phyloP scores from a whole-genome alignment of 2,888 invertebrate genomes.

The Microplitis deprimator region DNA sequence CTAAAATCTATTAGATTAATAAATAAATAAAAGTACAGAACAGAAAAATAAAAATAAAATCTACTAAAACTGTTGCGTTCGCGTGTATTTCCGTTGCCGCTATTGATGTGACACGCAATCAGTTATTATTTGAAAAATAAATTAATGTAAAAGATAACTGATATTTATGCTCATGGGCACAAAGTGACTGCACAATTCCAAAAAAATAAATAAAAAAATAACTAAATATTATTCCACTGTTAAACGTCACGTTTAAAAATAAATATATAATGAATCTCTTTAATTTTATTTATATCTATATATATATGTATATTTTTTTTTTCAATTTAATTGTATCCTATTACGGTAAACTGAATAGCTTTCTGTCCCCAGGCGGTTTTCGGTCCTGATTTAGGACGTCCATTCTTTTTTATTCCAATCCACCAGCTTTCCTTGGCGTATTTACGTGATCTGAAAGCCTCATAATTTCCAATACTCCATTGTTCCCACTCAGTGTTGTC shows the following conservation, averaged over 20 bases:
- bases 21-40: not conserved
- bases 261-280: slow-evolving; percentile 6
- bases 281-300: not conserved
- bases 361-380: slow-evolving; percentile 75
- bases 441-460: slow-evolving; percentile 75
- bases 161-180: slow-evolving; percentile 28
- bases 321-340: slow-evolving; percentile 49
- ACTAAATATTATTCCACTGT: slow-evolving; percentile 9
- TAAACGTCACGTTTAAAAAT: slow-evolving; percentile 26
- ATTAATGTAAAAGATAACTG: not conserved
- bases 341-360: slow-evolving; percentile 75
- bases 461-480: slow-evolving; percentile 73
- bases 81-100: slow-evolving; percentile 13
- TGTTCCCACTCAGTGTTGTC: slow-evolving; percentile 75
- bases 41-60: slow-evolving; percentile 8
- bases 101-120: slow-evolving; percentile 5
- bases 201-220: slow-evolving; percentile 18
- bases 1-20: not conserved
- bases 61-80: slow-evolving; percentile 18
- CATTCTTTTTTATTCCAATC: slow-evolving; percentile 76
- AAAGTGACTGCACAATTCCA: slow-evolving; percentile 37
- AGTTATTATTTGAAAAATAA: not conserved
- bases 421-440: slow-evolving; percentile 76
- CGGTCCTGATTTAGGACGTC: slow-evolving; percentile 74
- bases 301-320: not conserved